These are phyloP conservation scores for Frankliniella fusca DNA, from an alignment of 2,888 invertebrate genomes.

Conservation along the genomic window DNA sequence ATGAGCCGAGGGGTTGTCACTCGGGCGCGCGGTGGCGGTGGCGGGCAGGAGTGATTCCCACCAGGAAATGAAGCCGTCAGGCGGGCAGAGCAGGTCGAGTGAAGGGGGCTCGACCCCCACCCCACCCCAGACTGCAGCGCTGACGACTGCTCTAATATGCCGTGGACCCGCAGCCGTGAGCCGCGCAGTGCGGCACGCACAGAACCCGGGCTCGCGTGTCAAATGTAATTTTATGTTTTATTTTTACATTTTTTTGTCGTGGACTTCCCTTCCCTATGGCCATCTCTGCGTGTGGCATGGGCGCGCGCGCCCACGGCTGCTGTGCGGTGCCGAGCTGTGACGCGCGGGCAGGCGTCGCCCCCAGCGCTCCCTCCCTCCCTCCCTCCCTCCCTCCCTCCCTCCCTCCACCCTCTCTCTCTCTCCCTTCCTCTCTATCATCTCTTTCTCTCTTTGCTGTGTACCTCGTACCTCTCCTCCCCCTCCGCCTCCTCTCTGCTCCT, in stretches of 20 bases:
- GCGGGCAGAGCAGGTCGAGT: background rate
- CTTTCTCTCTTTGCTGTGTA: background rate
- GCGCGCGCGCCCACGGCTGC: background rate
- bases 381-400: background rate
- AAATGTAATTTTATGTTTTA: background rate
- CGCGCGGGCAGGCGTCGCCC: background rate
- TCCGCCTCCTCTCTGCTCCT: background rate
- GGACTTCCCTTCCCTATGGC: background rate
- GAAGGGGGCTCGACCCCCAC: background rate
- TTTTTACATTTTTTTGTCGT: background rate
- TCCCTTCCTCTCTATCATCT: background rate
- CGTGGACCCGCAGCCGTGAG: background rate
- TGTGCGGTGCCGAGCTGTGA: background rate
- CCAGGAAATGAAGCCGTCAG: constrained; percentile 6
- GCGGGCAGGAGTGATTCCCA: background rate
- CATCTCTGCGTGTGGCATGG: background rate
- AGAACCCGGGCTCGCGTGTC: background rate
- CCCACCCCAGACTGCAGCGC: background rate
- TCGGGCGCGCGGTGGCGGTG: background rate
- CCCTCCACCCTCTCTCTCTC: background rate
- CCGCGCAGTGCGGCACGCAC: background rate
- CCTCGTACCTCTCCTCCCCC: background rate
- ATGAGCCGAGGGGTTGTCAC: background rate
- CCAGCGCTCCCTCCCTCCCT: background rate
- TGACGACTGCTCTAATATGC: background rate